Evolutionary conservation across 2,797 vertebrate genomes (phyloP).

Genomic region (Pelobates cultripes): DNA sequence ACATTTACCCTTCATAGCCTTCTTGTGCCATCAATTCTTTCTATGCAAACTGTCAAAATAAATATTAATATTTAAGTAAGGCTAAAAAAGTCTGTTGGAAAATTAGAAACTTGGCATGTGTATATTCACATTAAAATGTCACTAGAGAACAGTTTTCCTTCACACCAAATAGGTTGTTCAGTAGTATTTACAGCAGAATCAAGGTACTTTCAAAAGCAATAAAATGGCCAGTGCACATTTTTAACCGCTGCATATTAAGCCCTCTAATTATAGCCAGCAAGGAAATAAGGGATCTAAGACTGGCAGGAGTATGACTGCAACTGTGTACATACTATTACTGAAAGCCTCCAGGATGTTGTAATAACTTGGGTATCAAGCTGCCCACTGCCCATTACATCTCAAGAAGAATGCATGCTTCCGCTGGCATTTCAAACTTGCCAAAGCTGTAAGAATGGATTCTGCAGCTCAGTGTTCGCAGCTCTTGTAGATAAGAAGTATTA

Average conservation of each 20-base stretch:
- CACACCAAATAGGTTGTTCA: not conserved
- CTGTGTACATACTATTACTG: constrained; percentile 26
- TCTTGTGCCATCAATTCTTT: not conserved
- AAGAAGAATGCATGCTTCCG: constrained; percentile 20
- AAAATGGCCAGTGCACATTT: not conserved
- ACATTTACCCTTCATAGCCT: not conserved
- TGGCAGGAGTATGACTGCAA: not conserved
- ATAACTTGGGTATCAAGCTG: constrained; percentile 20
- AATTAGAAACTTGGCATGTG: not conserved
- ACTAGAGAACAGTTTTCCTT: no score
- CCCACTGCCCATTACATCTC: constrained; percentile 26
- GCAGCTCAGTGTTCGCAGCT: constrained; percentile 2
- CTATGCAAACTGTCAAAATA: no score
- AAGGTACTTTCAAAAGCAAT: no score
- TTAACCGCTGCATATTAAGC: not conserved
- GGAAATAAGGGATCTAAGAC: not conserved
- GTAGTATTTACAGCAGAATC: not conserved
- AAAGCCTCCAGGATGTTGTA: constrained; percentile 2
- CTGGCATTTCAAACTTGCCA: constrained; percentile 22
- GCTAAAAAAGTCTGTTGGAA: not conserved
- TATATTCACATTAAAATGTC: no score
- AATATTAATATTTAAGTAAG: no score
- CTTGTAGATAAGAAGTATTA: constrained; percentile 37
- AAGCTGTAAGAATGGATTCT: constrained; percentile 22
- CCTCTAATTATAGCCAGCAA: not conserved